Evolutionary conservation across 2,113 vertebrate genomes (phyloP), one percentile per base, ranked within the genome.

Genomic region (Salvator merianae): DNA sequence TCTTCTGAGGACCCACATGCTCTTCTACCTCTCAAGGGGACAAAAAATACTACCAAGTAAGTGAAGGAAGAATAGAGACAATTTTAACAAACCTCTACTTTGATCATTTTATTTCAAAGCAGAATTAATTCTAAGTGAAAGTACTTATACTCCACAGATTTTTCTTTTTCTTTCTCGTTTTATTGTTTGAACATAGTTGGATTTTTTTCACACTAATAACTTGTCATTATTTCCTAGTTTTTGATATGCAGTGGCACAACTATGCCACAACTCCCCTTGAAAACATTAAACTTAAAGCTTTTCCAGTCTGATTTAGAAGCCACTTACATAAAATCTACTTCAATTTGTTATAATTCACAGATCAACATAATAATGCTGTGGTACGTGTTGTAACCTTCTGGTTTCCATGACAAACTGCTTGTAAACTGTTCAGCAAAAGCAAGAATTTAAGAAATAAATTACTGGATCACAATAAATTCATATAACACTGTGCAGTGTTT

Each of bases 21-120:
- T n/a, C 8, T 92, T 50, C 62, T 32, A 36, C 68, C 40, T 87
- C 78, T 50, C 4, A n/a, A n/a, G n/a, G n/a, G n/a, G n/a, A n/a
- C 3, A 14, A 34, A 34, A 81, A 81, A 55, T 16, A 26, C 30
- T 81, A 14, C 53, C 38, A 80, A 80, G 8, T 32, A 81, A 70
- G 66, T 36, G 43, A 81, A 32, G 79, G 79, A 28, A 36, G n/a
- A 81, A 81, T 26, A 47, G 55, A 81, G 66, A 32, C 70, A 74
- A 26, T 78, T 87, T 79, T 68, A 85, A 82, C 26, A 91, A 87
- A 76, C 55, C 77, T 84, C 63, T 81, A 76, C 24, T 69, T 47
- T 53, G 0, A 43, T 90, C 32, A 73, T 90, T 92, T 92, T 86
- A 83, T 92, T 92, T 88, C 24, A 92, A 13, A 65, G 66, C n/a